Conservation (phyloP, 2,888 invertebrate species). For the Philereme vetulata region DNA sequence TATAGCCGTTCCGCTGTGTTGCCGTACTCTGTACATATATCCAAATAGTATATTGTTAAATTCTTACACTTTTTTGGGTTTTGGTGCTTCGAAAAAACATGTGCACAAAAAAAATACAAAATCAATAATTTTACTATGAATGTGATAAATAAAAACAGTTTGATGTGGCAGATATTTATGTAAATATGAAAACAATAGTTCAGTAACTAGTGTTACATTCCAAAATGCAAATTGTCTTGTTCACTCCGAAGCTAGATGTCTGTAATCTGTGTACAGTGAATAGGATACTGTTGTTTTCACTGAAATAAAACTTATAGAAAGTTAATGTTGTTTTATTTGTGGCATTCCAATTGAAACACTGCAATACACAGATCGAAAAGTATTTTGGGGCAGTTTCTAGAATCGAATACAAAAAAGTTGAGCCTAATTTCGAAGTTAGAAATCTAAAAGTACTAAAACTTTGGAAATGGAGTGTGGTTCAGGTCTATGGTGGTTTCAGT, state of each 20-base stretch:
- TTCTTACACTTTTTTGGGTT: constrained; percentile 47
- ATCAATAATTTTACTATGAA: constrained; percentile 44
- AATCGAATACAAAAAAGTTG: too few species aligned
- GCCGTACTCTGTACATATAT: constrained; percentile 69
- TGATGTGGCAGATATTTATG: constrained; percentile 57
- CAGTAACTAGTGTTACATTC: constrained; percentile 76
- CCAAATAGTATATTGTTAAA: constrained; percentile 47
- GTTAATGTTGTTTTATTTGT: constrained; percentile 54
- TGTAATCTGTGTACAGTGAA: constrained; percentile 63
- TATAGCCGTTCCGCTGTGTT: constrained; percentile 47
- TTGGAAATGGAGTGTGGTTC: too few species aligned
- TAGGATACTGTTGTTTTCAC: constrained; percentile 77
- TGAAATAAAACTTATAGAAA: constrained; percentile 77
- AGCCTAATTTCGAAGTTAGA: too few species aligned
- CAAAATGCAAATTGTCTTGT: constrained; percentile 60
- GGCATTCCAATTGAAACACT: too few species aligned
- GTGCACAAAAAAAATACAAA: constrained; percentile 66
- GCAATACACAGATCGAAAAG: too few species aligned
- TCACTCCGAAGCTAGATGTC: constrained; percentile 55
- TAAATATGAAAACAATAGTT: constrained; percentile 60
- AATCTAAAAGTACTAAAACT: too few species aligned
- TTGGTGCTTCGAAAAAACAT: constrained; percentile 58
- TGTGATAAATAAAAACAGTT: constrained; percentile 22
- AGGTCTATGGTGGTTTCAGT: too few species aligned
- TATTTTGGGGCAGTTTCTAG: too few species aligned